Percentiles rank a stretch among this genome's conserved stretches.
These are phyloP conservation scores for Carcinoscorpius rotundicauda DNA, from an alignment of 1,140 invertebrate genomes.

Conservation along the genomic window DNA sequence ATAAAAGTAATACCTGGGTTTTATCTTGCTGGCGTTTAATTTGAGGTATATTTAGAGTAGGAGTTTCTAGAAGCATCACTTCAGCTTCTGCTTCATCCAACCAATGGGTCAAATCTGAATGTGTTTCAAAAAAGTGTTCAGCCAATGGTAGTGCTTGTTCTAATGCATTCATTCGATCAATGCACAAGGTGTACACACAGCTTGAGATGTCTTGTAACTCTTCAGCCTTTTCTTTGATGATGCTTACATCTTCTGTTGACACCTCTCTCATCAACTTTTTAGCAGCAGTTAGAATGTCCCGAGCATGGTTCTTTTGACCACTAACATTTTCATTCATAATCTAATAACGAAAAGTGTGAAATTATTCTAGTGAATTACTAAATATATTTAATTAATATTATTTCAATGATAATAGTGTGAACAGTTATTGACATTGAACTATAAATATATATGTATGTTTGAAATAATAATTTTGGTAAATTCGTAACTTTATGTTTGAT, in stretches of 20 bases:
- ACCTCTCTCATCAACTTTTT: constrained; percentile 88
- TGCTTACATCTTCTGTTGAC: constrained; percentile 71
- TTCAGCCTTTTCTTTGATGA: constrained; percentile 80
- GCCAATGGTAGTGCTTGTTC: constrained; percentile 87
- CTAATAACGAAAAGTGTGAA: constrained; percentile 7
- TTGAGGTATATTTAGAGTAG: constrained; percentile 76
- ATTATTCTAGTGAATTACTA: neutral
- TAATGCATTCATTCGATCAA: constrained; percentile 69
- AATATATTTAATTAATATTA: neutral
- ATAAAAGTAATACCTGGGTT: constrained; percentile 48
- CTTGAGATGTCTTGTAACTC: constrained; percentile 83
- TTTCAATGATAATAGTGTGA: too few species aligned
- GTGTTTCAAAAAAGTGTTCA: constrained; percentile 87
- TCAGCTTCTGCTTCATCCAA: constrained; percentile 88
- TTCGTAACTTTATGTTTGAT: too few species aligned
- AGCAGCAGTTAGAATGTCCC: constrained; percentile 79
- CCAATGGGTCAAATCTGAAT: constrained; percentile 76
- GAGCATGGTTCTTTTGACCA: constrained; percentile 74
- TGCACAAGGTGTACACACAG: constrained; percentile 66
- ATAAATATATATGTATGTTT: too few species aligned
- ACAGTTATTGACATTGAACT: too few species aligned
- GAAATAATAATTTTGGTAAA: too few species aligned
- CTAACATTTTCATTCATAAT: constrained; percentile 90
- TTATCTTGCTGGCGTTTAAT: constrained; percentile 88
- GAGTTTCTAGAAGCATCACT: constrained; percentile 76